Conservation (phyloP, 2,888 invertebrate species). For the Andrena trimmerana region DNA sequence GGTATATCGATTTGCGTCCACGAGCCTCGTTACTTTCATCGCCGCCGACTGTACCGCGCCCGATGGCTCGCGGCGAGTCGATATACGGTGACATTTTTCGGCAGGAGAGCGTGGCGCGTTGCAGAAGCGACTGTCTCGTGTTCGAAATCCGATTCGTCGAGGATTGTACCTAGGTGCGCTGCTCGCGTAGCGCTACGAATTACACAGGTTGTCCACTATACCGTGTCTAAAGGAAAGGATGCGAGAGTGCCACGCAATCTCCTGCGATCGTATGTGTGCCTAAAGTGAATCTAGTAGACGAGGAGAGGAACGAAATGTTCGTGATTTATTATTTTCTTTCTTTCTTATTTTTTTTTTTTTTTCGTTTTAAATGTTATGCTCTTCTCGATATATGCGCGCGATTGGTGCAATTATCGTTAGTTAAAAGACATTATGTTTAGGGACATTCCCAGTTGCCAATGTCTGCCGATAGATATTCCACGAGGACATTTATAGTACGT, state of each 20-base stretch:
- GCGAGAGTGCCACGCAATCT: neutral
- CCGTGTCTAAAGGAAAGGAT: neutral
- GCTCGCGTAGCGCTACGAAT: neutral
- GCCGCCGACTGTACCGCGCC: neutral
- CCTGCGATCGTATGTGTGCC: neutral
- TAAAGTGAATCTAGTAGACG: slow-evolving; percentile 8
- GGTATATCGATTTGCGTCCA: neutral
- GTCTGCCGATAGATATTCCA: neutral
- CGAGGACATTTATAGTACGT: slow-evolving; percentile 2
- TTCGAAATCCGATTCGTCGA: neutral
- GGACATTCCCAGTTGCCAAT: slow-evolving; percentile 18
- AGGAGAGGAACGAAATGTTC: slow-evolving; percentile 17
- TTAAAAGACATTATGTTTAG: slow-evolving; percentile 10
- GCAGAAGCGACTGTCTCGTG: neutral
- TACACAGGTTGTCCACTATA: neutral
- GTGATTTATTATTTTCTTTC: slow-evolving; percentile 15
- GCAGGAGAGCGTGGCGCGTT: neutral
- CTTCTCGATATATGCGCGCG: slow-evolving; percentile 32
- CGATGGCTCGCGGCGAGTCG: neutral
- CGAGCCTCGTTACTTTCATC: neutral
- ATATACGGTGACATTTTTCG: slow-evolving; percentile 6
- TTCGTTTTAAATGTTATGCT: too few relatives aligned
- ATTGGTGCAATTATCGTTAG: slow-evolving; percentile 54
- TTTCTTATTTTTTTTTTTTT: too few relatives aligned
- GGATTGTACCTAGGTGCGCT: too few relatives aligned